Evolutionary conservation across 1,140 invertebrate genomes (phyloP).

Genomic region (Anagrus nilaparvatae): DNA sequence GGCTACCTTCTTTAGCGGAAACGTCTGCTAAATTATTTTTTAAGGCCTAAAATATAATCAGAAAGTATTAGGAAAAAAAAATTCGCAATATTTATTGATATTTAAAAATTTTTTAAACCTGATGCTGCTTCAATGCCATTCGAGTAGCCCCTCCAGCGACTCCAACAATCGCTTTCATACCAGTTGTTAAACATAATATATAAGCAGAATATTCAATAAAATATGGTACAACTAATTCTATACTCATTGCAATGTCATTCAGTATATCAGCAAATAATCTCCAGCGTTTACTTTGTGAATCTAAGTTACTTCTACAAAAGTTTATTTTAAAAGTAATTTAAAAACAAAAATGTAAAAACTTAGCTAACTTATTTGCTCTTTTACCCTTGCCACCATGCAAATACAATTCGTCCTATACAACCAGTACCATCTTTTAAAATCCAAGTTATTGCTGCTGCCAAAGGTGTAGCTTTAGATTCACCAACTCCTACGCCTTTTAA

Average conservation of each 20-base stretch:
- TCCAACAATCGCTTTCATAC: constrained; percentile 68
- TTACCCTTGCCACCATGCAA: constrained; percentile 89
- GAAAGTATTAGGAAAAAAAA: background rate
- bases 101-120: constrained; percentile 35
- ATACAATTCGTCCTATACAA: constrained; percentile 78
- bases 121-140: constrained; percentile 86
- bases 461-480: constrained; percentile 67
- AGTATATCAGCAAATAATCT: constrained; percentile 88
- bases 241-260: constrained; percentile 80
- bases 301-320: constrained; percentile 55
- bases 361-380: constrained; percentile 14
- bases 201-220: constrained; percentile 47
- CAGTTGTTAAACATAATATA: constrained; percentile 58
- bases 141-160: constrained; percentile 87
- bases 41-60: constrained; percentile 49
- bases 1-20: constrained; percentile 90
- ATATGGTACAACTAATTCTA: constrained; percentile 66
- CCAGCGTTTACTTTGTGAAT: constrained; percentile 87
- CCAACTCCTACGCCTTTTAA: constrained; percentile 89
- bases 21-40: constrained; percentile 87
- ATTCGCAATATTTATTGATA: too few species aligned
- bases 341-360: background rate
- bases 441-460: constrained; percentile 92
- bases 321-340: background rate
- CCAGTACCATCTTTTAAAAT: constrained; percentile 81